A percentile compares a stretch with the other conserved stretches of the same genome.
Conservation (phyloP, 2,888 invertebrate species). For the Callinectes sapidus region DNA sequence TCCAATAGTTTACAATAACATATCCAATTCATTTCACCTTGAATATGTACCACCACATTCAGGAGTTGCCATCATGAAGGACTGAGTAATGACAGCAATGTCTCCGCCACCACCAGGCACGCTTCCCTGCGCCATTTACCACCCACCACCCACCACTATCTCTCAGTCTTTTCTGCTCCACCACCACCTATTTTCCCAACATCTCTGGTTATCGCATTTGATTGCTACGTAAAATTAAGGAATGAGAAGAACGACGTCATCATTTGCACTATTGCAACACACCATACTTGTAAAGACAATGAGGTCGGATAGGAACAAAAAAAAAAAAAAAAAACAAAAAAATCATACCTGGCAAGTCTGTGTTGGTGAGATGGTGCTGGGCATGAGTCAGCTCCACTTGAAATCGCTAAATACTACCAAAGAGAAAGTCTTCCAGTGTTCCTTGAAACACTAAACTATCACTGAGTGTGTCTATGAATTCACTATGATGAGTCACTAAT, state of each 20-base stretch:
- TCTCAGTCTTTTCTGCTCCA: neutral
- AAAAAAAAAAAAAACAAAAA: too few species aligned
- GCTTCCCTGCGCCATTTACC: too few species aligned
- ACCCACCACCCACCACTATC: neutral
- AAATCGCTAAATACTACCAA: neutral
- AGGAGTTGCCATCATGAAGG: neutral
- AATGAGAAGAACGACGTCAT: neutral
- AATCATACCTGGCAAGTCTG: neutral
- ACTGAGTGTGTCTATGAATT: neutral
- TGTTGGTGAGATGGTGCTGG: neutral
- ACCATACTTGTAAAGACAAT: neutral
- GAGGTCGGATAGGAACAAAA: neutral
- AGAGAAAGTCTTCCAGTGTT: neutral
- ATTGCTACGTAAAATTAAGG: neutral
- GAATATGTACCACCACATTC: neutral
- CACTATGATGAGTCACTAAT: neutral
- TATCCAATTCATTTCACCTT: too few species aligned
- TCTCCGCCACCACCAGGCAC: neutral
- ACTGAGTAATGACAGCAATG: neutral
- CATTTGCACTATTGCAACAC: neutral
- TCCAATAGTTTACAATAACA: too few species aligned
- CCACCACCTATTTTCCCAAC: neutral
- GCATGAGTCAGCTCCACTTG: neutral
- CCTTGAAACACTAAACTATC: neutral
- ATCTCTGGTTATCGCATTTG: neutral